Conservation (phyloP, 2,113 vertebrate species). For the Phyllopteryx taeniolatus region DNA sequence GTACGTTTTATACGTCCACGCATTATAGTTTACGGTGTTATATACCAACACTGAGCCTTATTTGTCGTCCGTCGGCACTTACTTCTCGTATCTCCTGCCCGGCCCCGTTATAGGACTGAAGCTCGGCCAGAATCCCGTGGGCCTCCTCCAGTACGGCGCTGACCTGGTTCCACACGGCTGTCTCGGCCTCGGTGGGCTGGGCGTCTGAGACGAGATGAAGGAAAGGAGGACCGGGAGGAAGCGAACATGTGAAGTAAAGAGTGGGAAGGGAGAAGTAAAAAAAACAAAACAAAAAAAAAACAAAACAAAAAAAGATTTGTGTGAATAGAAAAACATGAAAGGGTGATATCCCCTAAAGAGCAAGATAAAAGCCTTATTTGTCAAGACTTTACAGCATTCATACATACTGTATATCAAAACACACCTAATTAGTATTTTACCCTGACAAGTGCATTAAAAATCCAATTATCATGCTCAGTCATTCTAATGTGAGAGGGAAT, state of each 20-base stretch:
- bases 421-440: not conserved
- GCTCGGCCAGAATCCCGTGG: constrained; percentile 83
- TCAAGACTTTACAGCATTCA: not conserved
- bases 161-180: constrained; percentile 90
- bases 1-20: not conserved
- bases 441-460: not conserved
- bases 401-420: not conserved
- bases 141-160: constrained; percentile 89
- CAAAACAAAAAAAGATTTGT: not conserved
- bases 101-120: constrained; percentile 88
- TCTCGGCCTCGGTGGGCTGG: constrained; percentile 90
- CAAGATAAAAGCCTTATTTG: constrained; percentile 22
- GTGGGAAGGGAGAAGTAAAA: not conserved
- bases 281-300: no score
- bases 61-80: constrained; percentile 21
- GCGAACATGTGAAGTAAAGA: constrained; percentile 42
- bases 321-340: not conserved
- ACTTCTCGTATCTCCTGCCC: constrained; percentile 93
- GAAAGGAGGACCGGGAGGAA: constrained; percentile 13
- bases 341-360: constrained; percentile 12
- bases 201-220: constrained; percentile 75
- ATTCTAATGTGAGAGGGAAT: not conserved
- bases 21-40: constrained; percentile 18
- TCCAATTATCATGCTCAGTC: not conserved
- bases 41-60: constrained; percentile 9